These are phyloP conservation scores for Eurytoma adleriae DNA, from an alignment of 2,888 invertebrate genomes.

Conservation along the genomic window DNA sequence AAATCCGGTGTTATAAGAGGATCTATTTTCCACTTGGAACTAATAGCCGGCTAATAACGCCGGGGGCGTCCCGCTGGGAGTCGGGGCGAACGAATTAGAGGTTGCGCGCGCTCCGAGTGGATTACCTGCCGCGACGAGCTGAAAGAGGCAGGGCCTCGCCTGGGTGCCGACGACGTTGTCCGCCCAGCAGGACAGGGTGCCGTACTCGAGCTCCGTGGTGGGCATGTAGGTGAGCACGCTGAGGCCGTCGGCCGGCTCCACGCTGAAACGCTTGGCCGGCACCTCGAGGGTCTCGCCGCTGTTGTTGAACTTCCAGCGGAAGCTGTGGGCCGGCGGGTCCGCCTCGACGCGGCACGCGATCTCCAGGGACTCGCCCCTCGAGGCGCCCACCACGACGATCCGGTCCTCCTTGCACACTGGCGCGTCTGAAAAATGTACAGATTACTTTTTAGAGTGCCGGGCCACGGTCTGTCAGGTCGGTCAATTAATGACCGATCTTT, in stretches of 20 bases:
- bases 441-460: too few relatives aligned
- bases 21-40: background rate
- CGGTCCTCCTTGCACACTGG: slow-evolving; percentile 88
- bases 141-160: slow-evolving; percentile 89
- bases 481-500: too few relatives aligned
- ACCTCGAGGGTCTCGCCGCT: slow-evolving; percentile 93
- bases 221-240: slow-evolving; percentile 79
- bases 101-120: too few relatives aligned
- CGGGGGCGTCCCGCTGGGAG: too few relatives aligned
- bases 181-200: slow-evolving; percentile 91
- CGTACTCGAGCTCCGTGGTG: slow-evolving; percentile 86
- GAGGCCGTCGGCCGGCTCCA: slow-evolving; percentile 84
- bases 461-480: too few relatives aligned
- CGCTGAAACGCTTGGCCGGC: slow-evolving; percentile 84
- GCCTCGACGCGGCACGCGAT: slow-evolving; percentile 94
- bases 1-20: too few relatives aligned
- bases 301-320: slow-evolving; percentile 97
- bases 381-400: slow-evolving; percentile 91
- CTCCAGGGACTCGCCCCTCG: slow-evolving; percentile 90
- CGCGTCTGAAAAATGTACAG: slow-evolving; percentile 80
- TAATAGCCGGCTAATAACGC: too few relatives aligned
- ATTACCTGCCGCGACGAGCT: slow-evolving; percentile 91
- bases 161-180: slow-evolving; percentile 90
- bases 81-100: too few relatives aligned
- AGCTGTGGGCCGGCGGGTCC: slow-evolving; percentile 92